Percentiles rank a stretch among this genome's conserved stretches.
These are phyloP conservation scores for Diaprepes abbreviatus DNA, from an alignment of 2,888 invertebrate genomes.

Conservation along the genomic window DNA sequence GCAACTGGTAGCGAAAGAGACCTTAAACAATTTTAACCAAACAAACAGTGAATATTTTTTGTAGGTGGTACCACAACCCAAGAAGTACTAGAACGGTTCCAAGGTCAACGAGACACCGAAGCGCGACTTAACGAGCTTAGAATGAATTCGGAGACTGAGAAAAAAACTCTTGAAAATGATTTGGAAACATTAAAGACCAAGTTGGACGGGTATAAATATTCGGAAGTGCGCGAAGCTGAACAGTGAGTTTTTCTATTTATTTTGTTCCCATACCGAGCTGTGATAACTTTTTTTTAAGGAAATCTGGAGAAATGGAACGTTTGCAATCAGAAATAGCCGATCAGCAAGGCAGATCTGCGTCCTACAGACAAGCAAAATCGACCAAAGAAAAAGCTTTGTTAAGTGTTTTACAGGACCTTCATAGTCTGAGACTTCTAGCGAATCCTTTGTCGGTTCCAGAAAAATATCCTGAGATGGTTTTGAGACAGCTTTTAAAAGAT, in stretches of 20 bases:
- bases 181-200: conserved; percentile 77
- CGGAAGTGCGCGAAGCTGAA: conserved; percentile 84
- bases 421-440: conserved; percentile 55
- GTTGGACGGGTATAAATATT: conserved; percentile 83
- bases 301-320: conserved; percentile 78
- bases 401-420: conserved; percentile 52
- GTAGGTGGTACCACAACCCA: conserved; percentile 80
- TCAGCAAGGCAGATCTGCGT: conserved; percentile 67
- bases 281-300: conserved; percentile 69
- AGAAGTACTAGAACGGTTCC: conserved; percentile 81
- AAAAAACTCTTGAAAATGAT: conserved; percentile 76
- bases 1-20: conserved; percentile 80
- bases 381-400: conserved; percentile 56
- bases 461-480: conserved; percentile 28
- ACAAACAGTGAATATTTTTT: conserved; percentile 28
- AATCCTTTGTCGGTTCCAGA: conserved; percentile 55
- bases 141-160: conserved; percentile 81
- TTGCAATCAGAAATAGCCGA: conserved; percentile 74
- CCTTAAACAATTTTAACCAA: no score
- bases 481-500: conserved; percentile 22
- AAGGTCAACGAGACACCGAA: conserved; percentile 81
- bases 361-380: conserved; percentile 63
- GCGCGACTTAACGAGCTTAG: conserved; percentile 79
- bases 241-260: no score
- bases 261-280: no score